Base-by-base conservation (phyloP, 2,113 vertebrate species). In the Thunnus maccoyii region DNA sequence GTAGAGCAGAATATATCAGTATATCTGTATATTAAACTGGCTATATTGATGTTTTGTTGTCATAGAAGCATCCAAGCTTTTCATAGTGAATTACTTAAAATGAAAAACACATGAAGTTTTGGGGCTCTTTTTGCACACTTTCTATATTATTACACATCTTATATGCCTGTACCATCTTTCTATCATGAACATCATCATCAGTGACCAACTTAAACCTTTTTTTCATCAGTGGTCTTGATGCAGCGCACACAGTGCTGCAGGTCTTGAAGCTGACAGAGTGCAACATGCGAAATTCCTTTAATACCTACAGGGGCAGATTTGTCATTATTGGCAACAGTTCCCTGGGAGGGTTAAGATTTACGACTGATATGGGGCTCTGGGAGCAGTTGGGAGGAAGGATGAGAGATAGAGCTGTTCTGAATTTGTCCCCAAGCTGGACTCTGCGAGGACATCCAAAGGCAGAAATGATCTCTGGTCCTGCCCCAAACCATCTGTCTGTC, bases 291-390 rank as follows among this genome's bases (percentile, higher is more conserved):
- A 82, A 50, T 58, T 78, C 48, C 27, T 62, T 80, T 47, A 66
- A 76, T 18, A 47, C 58, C 69, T 69, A 62, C 30, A 75, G 50
- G 52, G 36, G n/a, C 15, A 48, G 63, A 17, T 68, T 70, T 61
- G 57, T 84, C 62, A 62, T 84, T 84, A 78, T 86, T 92, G 89
- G 47, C 85, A 80, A n/a, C 22, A 50, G 48, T 61, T 74, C 64
- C 63, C 55, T 51, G 61, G 67, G 50, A 48, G 30, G 25, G 57
- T 72, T 61, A 60, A 83, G 85, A 91, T 85, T 91, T 86, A 92
- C 12, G 46, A 80, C 55, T 69, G 80, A 72, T 72, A 63, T 16
- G 70, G 63, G 55, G 71, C 62, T 81, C 63, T 62, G 54, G 64
- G 72, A 69, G 69, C 69, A 15, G 61, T 30, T 8, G 30, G 66